A percentile compares a stretch with the other conserved stretches of the same genome.
Conservation (phyloP, 2,797 vertebrate genomes). For the Pseudochirops corinnae region DNA sequence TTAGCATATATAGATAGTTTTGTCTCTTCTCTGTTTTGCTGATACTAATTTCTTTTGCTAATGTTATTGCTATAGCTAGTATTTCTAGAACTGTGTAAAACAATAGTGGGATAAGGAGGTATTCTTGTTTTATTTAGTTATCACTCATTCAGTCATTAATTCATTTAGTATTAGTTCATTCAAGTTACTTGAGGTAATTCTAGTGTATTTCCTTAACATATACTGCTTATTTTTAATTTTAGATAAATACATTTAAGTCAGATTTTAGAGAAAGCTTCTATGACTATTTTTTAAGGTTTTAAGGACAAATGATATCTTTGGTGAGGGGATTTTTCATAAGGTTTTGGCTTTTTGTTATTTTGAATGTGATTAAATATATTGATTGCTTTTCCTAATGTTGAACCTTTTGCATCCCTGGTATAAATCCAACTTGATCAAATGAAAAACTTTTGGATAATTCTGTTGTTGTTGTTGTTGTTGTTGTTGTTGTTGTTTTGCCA, state of each 20-base stretch:
- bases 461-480: too few relatives aligned
- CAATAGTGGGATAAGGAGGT: not conserved
- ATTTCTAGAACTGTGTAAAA: not conserved
- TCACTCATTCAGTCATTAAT: not conserved
- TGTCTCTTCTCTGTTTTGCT: not conserved
- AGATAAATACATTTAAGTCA: not conserved
- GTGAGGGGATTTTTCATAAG: not conserved
- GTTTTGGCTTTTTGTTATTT: not conserved
- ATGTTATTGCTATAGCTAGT: not conserved
- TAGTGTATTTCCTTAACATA: not conserved
- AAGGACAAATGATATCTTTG: too few relatives aligned
- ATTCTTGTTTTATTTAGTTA: not conserved
- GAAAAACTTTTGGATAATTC: not conserved
- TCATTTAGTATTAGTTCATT: not conserved
- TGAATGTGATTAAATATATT: not conserved
- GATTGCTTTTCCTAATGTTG: not conserved
- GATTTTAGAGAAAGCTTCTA: too few relatives aligned
- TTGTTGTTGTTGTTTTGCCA: not conserved
- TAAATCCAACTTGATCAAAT: not conserved
- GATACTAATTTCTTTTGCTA: not conserved
- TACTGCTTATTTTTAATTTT: not conserved
- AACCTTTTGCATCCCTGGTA: not conserved
- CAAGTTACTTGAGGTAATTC: not conserved
- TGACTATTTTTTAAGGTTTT: too few relatives aligned
- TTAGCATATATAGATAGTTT: not conserved